Evolutionary conservation across 2,113 vertebrate species (phyloP).

Genomic region (Phrynocephalus versicolor): DNA sequence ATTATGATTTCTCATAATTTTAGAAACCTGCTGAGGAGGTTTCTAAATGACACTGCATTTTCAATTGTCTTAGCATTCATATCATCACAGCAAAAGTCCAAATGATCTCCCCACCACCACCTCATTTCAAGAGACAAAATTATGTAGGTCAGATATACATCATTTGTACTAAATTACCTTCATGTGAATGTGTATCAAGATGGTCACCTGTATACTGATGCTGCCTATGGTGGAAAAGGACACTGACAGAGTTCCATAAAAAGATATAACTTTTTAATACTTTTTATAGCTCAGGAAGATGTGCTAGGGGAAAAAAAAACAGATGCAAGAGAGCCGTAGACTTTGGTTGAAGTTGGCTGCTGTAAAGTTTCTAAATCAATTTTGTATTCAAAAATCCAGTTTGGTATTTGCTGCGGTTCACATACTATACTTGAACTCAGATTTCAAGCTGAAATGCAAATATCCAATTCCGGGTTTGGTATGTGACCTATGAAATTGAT

Average conservation of each 20-base stretch:
- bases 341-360: not conserved
- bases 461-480: not conserved
- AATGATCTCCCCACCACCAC: not conserved
- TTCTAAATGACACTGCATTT: not conserved
- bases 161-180: not conserved
- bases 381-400: not conserved
- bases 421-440: not conserved
- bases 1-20: not conserved
- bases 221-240: not conserved
- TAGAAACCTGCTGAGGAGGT: not conserved
- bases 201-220: not conserved
- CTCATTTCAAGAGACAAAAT: not conserved
- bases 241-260: not conserved
- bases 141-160: no score
- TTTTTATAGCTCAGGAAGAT: not conserved
- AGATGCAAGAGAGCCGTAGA: not conserved
- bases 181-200: not conserved
- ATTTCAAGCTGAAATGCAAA: conserved; percentile 15
- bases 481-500: conserved; percentile 17
- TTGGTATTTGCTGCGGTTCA: not conserved
- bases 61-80: not conserved
- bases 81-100: not conserved
- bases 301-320: not conserved
- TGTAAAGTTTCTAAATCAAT: not conserved
- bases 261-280: no score